Evolutionary conservation across 2,797 vertebrate species (phyloP), one percentile per base, ranked within the genome.

Genomic region (Sus cebifrons): DNA sequence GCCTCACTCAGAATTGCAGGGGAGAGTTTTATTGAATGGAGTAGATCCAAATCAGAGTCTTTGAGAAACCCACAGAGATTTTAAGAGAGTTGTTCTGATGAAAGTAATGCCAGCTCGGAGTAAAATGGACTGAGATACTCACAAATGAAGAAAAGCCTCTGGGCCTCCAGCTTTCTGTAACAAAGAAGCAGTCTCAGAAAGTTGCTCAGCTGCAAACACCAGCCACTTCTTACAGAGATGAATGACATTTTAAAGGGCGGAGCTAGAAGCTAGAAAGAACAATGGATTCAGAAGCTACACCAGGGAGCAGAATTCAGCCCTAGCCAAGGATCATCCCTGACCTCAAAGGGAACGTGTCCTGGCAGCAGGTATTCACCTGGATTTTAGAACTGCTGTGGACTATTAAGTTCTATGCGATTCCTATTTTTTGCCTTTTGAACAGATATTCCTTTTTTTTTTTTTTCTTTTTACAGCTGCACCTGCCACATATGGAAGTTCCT

Each of bases 31-130:
- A 90, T 25, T 77, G 40, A 89, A 44, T 58, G 14, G 17, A 82
- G 44, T 60, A 82, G 23, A 93, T 36, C 32, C 79, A n/a, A 95
- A 58, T 84, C 56, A 21, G n/a, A 91, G 32, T 84, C 83, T 84
- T 71, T 17, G 11, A 91, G 86, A 95, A 89, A 64, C 11, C 54
- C 36, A 86, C 14, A 86, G 65, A 89, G 36, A 74, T 65, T 92
- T 83, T 78, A 71, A 68, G 16, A 85, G 32, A 74, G 6, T 60
- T 81, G 27, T 87, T 11, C 71, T 86, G 49, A 79, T 84, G 13
- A 86, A 78, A 74, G 36, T 44, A 62, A 70, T 58, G 49, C 49
- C 60, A 75, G 49, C 32, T 54, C 58, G 7, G 49, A 68, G 23
- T 68, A 82, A 86, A 81, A 89, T 60, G 13, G n/a, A 78, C 62